Evolutionary conservation across 2,797 vertebrate genomes (phyloP), one percentile per base, ranked within the genome.

Genomic region (Ibycter americanus): DNA sequence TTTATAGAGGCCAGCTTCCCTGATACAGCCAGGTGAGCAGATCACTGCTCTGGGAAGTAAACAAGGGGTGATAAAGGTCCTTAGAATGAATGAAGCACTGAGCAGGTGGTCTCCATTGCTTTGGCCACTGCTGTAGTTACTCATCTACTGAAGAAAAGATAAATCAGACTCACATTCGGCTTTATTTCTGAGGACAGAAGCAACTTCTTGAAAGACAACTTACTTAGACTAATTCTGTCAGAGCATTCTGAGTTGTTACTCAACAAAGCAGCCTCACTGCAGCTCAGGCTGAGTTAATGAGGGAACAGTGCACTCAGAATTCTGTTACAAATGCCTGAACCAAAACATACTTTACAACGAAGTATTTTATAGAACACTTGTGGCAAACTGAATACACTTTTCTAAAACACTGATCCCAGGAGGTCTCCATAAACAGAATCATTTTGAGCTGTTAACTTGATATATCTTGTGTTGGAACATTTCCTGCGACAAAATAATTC

Each of bases 401-500:
- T 63, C 65, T 4, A 31, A 26, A 93, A 74, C 4, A 67, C 15
- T 56, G 36, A 74, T 71, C n/a, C 52, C 63, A 85, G 21, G 26
- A 78, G 34, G 9, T 42, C 46, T 54, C 73, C 66, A 63, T 52
- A 49, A 91, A 73, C 9, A 52, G 34, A 74, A 71, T 58, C 0
- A 67, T 62, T 93, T 51, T 74, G 63, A 93, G 52, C 47, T 83
- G 42, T 73, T 88, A 51, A 71, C 72, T 83, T 38, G 19, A 83
- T 63, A 4, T 16, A 70, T 32, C 55, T 82, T n/a, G 8, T 21
- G 16, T 29, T 76, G 54, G 49, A 86, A 86, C 1, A 0, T 21
- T 52, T 83, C 62, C 40, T 4, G 4, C 52, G 15, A 27, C 11
- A 84, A 85, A 74, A 61, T 51, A 56, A 51, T 4, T 72, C 47